Base-by-base conservation (phyloP, 2,888 invertebrate species). In the Syritta pipiens region DNA sequence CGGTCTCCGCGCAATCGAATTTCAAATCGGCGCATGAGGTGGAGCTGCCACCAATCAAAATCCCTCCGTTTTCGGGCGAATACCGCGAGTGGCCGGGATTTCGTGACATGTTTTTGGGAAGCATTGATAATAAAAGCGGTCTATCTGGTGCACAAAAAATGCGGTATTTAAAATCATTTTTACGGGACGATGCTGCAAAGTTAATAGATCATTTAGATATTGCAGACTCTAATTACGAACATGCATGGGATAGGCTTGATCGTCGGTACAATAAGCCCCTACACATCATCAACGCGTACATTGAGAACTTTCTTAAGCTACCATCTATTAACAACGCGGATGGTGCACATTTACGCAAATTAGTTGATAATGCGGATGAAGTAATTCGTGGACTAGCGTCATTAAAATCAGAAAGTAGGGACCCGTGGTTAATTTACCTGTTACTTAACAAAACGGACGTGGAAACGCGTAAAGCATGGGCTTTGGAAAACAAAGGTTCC, bases 341-440 rank as follows among this genome's bases (percentile, higher is more conserved):
- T 5, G 10, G 30, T 46, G 32, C 1, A 1, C 30, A 46, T 22
- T 59, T 59, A 4, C 46, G 32, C 10, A 20, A 44, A 4, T 32
- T 59, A 10, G 37, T 28, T 10, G 48, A 48, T n/a, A 48, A 40
- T 24, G 32, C 60, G 4, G 48, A 62, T 37, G 60, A 46, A 12
- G 48, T 42, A 9, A 26, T 44, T 42, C 44, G 44, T 20, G 20
- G 57, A 0, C 6, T 42, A 10, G 17, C 4, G 4, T 7, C 40
- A 3, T 0, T 57, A 1, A 10, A 44, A 3, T 5, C 40, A 6
- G 37, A 57, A 28, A 10, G 30, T 12, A 44, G 57, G 12, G 42
- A 57, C 10, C 55, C 55, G 1, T 48, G 28, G 17, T 9, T 28
- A 1, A 48, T 48, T 1, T 26, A 48, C 17, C 2, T 51, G 5